Conservation (phyloP, 2,113 vertebrate species). For the Corydoras sp. region DNA sequence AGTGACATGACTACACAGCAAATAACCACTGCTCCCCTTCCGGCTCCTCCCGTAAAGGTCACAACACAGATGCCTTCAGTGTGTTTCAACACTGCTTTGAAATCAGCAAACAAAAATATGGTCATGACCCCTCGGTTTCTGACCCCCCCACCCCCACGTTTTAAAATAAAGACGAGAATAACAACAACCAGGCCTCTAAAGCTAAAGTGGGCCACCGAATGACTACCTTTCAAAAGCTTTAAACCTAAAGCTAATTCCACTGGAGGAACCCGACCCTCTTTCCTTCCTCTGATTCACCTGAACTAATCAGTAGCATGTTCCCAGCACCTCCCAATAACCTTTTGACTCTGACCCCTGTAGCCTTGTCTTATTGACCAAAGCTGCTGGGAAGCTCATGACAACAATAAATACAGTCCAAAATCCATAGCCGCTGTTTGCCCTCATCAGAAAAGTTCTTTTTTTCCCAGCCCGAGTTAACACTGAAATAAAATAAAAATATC, state of each 20-base stretch:
- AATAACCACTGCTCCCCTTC: neutral
- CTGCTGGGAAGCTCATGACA: constrained; percentile 50
- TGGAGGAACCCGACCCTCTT: constrained; percentile 2
- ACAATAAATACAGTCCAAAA: constrained; percentile 43
- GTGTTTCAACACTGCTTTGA: neutral
- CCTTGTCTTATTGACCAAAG: constrained; percentile 55
- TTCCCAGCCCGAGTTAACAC: neutral
- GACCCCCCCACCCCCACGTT: neutral
- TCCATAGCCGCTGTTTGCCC: constrained; percentile 9
- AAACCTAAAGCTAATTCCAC: neutral
- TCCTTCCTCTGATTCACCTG: constrained; percentile 30
- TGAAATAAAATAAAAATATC: neutral
- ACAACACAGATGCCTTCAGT: constrained; percentile 6
- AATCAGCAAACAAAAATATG: neutral
- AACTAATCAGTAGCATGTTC: constrained; percentile 44
- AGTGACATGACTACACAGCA: neutral
- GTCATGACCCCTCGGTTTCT: neutral
- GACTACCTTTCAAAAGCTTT: neutral
- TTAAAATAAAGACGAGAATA: too few relatives aligned
- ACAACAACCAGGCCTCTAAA: too few relatives aligned
- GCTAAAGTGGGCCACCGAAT: too few relatives aligned
- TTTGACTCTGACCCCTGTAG: constrained; percentile 44
- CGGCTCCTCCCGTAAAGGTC: neutral
- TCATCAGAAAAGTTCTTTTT: neutral
- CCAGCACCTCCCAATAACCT: constrained; percentile 55